Percentiles rank a stretch among this genome's conserved stretches.
phyloP scores from a whole-genome alignment of 1,140 invertebrate genomes.

The Campoletis sonorensis region DNA sequence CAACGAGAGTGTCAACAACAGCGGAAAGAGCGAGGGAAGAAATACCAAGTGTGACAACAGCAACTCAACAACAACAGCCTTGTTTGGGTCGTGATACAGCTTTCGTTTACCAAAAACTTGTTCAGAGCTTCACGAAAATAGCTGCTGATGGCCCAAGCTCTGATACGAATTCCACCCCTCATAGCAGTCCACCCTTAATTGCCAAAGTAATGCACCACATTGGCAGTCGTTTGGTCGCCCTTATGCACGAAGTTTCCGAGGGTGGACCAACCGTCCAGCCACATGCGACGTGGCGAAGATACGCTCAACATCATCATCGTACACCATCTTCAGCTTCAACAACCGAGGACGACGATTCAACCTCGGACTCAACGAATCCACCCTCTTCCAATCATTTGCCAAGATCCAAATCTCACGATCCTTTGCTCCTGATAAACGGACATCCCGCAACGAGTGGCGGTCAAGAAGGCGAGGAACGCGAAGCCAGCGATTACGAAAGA shows the following conservation, averaged over 20 bases:
- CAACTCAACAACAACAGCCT: constrained; percentile 56
- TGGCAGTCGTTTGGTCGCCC: constrained; percentile 89
- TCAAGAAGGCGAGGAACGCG: constrained; percentile 82
- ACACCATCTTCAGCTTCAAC: constrained; percentile 83
- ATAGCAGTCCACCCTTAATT: constrained; percentile 90
- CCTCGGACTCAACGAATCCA: constrained; percentile 78
- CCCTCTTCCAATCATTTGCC: constrained; percentile 73
- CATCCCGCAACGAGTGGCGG: constrained; percentile 71
- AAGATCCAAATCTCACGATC: constrained; percentile 87
- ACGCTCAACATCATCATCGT: constrained; percentile 76
- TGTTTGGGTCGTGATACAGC: constrained; percentile 84
- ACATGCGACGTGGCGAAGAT: constrained; percentile 68
- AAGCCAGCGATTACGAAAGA: constrained; percentile 90
- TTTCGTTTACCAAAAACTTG: constrained; percentile 89
- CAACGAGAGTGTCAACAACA: constrained; percentile 68
- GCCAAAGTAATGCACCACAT: constrained; percentile 96
- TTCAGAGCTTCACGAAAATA: constrained; percentile 87
- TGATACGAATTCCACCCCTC: constrained; percentile 76
- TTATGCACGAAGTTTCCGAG: constrained; percentile 94
- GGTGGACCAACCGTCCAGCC: constrained; percentile 77
- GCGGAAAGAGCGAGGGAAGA: constrained; percentile 22
- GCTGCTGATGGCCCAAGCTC: constrained; percentile 75
- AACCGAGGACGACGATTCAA: constrained; percentile 87
- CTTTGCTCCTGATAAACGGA: constrained; percentile 80
- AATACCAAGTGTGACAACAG: neutral